Evolutionary conservation across 2,113 vertebrate genomes (phyloP).

Genomic region (Carlito syrichta): DNA sequence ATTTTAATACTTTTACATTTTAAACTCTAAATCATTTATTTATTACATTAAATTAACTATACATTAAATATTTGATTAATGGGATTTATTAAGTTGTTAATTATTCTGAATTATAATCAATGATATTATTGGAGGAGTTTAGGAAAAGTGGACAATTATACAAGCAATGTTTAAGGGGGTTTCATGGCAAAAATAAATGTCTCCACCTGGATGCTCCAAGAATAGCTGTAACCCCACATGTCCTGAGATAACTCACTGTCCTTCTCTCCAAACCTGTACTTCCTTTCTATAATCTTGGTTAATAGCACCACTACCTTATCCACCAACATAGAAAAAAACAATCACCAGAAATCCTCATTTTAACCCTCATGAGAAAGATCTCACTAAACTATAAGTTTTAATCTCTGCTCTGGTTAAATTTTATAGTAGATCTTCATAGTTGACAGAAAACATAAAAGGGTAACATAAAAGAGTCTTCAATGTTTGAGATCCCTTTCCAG

Average conservation of each 20-base stretch:
- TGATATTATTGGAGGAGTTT: neutral
- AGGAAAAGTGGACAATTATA: neutral
- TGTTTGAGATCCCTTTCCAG: neutral
- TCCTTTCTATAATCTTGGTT: neutral
- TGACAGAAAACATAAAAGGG: neutral
- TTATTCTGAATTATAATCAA: neutral
- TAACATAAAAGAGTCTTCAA: neutral
- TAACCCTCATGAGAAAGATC: neutral
- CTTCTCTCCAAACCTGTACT: neutral
- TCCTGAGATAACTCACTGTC: neutral
- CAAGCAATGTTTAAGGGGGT: neutral
- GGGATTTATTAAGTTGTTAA: neutral
- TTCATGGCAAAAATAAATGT: neutral
- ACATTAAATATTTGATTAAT: neutral
- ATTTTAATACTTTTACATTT: neutral
- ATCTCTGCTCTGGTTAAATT: neutral
- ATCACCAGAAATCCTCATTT: neutral
- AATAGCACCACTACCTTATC: neutral
- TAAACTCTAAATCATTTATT: neutral
- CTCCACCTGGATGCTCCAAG: no score
- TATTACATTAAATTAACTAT: neutral
- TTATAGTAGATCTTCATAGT: neutral
- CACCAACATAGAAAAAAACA: neutral
- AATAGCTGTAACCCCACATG: neutral
- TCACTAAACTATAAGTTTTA: neutral